phyloP scores from a whole-genome alignment of 2,888 invertebrate genomes.

The Cerastis leucographa region DNA sequence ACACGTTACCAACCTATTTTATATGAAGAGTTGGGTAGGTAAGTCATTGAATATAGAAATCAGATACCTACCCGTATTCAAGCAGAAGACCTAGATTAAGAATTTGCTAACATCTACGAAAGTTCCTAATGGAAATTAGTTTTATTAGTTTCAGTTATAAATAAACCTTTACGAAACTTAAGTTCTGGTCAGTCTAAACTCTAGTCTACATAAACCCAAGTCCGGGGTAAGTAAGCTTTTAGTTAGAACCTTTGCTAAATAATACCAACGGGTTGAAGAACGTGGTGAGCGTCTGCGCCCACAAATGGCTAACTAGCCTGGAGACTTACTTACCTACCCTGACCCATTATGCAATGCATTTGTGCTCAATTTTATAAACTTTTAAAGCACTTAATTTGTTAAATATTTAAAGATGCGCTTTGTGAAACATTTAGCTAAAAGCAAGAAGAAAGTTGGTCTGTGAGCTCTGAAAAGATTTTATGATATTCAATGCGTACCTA shows the following conservation, averaged over 20 bases:
- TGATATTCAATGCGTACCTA: conserved; percentile 27
- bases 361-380: conserved; percentile 41
- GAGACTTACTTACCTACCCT: conserved; percentile 31
- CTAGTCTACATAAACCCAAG: conserved; percentile 25
- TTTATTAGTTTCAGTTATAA: conserved; percentile 10
- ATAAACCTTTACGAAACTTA: conserved; percentile 6
- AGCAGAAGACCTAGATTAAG: background rate
- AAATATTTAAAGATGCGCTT: conserved; percentile 27
- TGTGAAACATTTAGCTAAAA: conserved; percentile 26
- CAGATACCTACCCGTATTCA: background rate
- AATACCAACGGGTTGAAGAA: conserved; percentile 65
- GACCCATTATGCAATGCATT: conserved; percentile 61
- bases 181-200: conserved; percentile 4
- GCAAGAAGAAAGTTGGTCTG: conserved; percentile 9
- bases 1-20: background rate
- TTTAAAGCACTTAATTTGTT: conserved; percentile 40
- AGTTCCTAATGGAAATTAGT: background rate
- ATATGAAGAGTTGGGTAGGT: background rate
- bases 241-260: conserved; percentile 68
- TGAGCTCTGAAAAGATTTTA: conserved; percentile 17
- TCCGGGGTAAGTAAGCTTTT: conserved; percentile 30
- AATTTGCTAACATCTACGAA: background rate
- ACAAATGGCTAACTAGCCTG: conserved; percentile 72
- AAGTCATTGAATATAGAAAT: background rate
- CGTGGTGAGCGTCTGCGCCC: conserved; percentile 65